Conservation (phyloP, 2,888 invertebrate species). For the Spisula subtruncata region DNA sequence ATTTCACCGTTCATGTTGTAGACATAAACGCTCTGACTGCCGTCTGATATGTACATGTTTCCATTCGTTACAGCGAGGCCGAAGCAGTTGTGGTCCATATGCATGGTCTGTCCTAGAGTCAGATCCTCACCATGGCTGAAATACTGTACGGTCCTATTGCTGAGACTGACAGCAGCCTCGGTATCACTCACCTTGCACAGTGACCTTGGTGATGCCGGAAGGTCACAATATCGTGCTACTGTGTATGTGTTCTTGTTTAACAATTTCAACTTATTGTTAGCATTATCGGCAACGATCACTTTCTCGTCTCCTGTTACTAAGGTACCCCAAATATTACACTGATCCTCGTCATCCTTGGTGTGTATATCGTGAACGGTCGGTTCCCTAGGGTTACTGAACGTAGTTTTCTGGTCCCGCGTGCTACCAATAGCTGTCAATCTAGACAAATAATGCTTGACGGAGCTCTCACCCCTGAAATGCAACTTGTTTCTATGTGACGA, state of each 20-base stretch:
- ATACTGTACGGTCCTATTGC: constrained; percentile 39
- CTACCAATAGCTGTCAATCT: constrained; percentile 30
- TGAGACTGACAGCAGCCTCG: constrained; percentile 40
- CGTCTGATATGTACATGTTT: constrained; percentile 52
- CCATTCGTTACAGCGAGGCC: constrained; percentile 48
- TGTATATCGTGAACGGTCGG: constrained; percentile 30
- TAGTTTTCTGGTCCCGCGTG: constrained; percentile 46
- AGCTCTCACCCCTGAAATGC: constrained; percentile 38
- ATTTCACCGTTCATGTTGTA: constrained; percentile 38
- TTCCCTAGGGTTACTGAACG: constrained; percentile 29
- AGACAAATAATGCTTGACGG: constrained; percentile 23
- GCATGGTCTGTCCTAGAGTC: constrained; percentile 9
- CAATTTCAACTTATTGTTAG: constrained; percentile 49
- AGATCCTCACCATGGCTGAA: constrained; percentile 31
- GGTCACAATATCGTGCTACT: constrained; percentile 27
- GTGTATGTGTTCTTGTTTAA: constrained; percentile 44
- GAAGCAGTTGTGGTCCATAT: constrained; percentile 55
- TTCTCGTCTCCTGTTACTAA: constrained; percentile 43
- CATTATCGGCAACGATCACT: constrained; percentile 45
- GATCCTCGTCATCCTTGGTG: constrained; percentile 36
- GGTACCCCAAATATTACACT: constrained; percentile 51
- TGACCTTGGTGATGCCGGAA: constrained; percentile 40
- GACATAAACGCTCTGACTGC: constrained; percentile 44
- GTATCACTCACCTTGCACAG: constrained; percentile 33
- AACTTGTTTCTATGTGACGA: constrained; percentile 35